Percentiles rank a stretch among this genome's conserved stretches.
These are phyloP conservation scores for Alauda arvensis DNA, from an alignment of 2,797 vertebrate genomes.

Conservation along the genomic window DNA sequence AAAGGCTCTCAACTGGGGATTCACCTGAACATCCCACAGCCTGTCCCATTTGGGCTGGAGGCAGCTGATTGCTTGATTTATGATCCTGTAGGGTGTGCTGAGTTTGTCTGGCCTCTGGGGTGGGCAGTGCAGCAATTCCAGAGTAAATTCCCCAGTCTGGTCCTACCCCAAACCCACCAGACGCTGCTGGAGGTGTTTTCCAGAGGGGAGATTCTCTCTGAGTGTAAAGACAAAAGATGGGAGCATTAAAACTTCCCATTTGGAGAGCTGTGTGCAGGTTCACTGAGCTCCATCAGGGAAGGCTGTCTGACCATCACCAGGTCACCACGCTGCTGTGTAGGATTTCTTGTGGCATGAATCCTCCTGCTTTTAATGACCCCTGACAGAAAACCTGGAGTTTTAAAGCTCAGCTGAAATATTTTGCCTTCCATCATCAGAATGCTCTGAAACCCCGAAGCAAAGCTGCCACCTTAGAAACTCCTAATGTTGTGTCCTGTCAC, in stretches of 20 bases:
- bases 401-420: not conserved
- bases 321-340: rapidly evolving
- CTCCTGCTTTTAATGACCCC: not conserved
- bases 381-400: not conserved
- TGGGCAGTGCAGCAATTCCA: not conserved
- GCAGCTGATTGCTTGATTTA: not conserved
- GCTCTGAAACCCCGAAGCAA: not conserved
- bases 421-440: not conserved
- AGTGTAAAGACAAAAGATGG: not conserved
- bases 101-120: not conserved
- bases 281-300: not conserved
- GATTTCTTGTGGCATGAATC: not conserved
- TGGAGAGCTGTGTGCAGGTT: not conserved
- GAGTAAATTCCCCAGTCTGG: not conserved
- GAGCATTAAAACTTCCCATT: not conserved
- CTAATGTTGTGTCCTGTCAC: not conserved
- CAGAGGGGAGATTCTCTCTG: not conserved
- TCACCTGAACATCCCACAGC: not conserved
- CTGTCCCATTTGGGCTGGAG: not conserved
- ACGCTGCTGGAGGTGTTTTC: not conserved
- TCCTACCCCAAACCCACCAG: not conserved
- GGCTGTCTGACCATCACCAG: not conserved
- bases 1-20: not conserved
- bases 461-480: not conserved
- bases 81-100: not conserved